Evolutionary conservation across 2,797 vertebrate species (phyloP).

Genomic region (Simalia tracyae): DNA sequence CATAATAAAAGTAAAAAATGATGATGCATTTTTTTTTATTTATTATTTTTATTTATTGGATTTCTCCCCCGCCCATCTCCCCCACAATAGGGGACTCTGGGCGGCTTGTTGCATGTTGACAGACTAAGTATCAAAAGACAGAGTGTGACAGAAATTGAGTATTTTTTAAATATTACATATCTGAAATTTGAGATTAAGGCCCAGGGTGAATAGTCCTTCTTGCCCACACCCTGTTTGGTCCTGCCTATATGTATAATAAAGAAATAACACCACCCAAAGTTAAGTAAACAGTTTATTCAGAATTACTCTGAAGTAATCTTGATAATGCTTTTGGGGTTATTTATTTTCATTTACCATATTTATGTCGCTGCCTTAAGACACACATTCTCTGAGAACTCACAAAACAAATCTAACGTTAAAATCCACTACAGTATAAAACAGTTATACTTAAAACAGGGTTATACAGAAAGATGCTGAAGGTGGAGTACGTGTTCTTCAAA

Average conservation of each 20-base stretch:
- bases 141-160: not conserved
- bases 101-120: not conserved
- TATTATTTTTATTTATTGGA: too few species aligned
- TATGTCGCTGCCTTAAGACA: not conserved
- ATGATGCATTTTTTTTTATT: too few species aligned
- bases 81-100: too few species aligned
- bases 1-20: not conserved
- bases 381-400: not conserved
- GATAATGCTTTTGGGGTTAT: not conserved
- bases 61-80: too few species aligned
- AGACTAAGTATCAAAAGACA: not conserved
- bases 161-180: not conserved
- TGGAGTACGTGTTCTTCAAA: not conserved
- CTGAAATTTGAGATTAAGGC: not conserved
- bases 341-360: not conserved
- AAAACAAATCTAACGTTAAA: not conserved
- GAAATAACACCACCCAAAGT: not conserved
- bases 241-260: not conserved
- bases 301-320: not conserved
- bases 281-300: not conserved
- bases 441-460: not conserved
- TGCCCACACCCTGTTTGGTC: not conserved
- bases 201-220: not conserved
- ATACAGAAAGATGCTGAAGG: not conserved
- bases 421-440: not conserved